These are phyloP conservation scores for Silurus meridionalis DNA, from an alignment of 2,113 vertebrate species.

Conservation along the genomic window DNA sequence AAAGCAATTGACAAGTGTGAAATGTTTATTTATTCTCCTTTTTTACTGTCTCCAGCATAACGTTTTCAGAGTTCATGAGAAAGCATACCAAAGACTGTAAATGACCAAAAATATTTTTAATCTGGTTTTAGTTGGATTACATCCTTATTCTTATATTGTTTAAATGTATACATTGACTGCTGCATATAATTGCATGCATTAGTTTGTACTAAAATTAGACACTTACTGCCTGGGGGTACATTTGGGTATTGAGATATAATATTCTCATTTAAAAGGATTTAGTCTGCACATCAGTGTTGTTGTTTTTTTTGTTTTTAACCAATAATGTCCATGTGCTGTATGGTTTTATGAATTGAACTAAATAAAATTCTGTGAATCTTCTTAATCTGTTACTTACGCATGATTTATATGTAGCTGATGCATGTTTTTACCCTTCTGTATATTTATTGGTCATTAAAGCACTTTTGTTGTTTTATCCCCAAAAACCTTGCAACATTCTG, in stretches of 20 bases:
- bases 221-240: conserved; percentile 8
- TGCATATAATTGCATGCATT: conserved; percentile 23
- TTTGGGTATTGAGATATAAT: conserved; percentile 17
- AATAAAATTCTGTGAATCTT: conserved; percentile 37
- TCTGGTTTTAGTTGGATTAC: not conserved
- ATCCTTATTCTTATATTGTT: not conserved
- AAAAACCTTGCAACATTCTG: not conserved
- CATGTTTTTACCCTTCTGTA: not conserved
- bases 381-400: not conserved
- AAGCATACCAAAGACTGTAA: conserved; percentile 32
- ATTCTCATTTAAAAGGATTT: conserved; percentile 11
- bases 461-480: not conserved
- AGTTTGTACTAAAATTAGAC: not conserved
- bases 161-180: not conserved
- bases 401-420: not conserved
- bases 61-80: conserved; percentile 18
- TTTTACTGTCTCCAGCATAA: not conserved
- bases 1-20: not conserved
- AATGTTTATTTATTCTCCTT: conserved; percentile 35
- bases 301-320: not conserved
- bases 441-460: not conserved
- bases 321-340: conserved; percentile 17
- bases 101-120: not conserved
- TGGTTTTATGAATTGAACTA: conserved; percentile 30
- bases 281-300: conserved; percentile 15